These are phyloP conservation scores for Athalia circularis DNA, from an alignment of 2,888 invertebrate genomes.

Conservation along the genomic window DNA sequence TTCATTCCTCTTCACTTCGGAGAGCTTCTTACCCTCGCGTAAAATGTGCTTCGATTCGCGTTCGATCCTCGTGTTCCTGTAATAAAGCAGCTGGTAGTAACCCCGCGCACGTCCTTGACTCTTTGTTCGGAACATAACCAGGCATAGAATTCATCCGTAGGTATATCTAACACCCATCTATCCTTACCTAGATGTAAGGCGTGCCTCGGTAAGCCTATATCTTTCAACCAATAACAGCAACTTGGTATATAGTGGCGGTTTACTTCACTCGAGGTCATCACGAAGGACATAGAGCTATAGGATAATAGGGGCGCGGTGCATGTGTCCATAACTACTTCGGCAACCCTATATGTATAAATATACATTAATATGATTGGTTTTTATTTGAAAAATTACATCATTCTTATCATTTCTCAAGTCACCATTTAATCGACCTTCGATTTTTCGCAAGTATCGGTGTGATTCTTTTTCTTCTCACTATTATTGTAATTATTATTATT, in stretches of 20 bases:
- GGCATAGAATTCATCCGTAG: too few species aligned
- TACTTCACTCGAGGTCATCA: constrained; percentile 16
- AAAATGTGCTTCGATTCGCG: constrained; percentile 9
- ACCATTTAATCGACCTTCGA: too few species aligned
- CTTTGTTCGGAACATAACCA: not conserved
- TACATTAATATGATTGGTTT: not conserved
- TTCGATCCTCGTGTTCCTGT: not conserved
- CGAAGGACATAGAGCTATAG: not conserved
- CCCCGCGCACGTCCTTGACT: constrained; percentile 18
- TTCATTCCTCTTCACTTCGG: not conserved
- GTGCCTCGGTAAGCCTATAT: not conserved
- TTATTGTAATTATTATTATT: too few species aligned
- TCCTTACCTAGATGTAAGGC: too few species aligned
- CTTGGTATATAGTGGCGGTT: not conserved
- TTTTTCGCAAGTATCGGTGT: too few species aligned
- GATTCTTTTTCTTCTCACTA: too few species aligned
- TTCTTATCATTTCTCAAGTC: too few species aligned
- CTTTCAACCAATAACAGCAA: not conserved
- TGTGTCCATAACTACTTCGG: not conserved
- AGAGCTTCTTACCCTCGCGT: not conserved
- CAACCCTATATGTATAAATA: not conserved
- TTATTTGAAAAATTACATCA: not conserved
- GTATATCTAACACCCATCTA: too few species aligned
- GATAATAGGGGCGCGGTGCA: not conserved
- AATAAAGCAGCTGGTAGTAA: not conserved